Evolutionary conservation across 2,113 vertebrate species (phyloP).

Genomic region (Platanista minor): DNA sequence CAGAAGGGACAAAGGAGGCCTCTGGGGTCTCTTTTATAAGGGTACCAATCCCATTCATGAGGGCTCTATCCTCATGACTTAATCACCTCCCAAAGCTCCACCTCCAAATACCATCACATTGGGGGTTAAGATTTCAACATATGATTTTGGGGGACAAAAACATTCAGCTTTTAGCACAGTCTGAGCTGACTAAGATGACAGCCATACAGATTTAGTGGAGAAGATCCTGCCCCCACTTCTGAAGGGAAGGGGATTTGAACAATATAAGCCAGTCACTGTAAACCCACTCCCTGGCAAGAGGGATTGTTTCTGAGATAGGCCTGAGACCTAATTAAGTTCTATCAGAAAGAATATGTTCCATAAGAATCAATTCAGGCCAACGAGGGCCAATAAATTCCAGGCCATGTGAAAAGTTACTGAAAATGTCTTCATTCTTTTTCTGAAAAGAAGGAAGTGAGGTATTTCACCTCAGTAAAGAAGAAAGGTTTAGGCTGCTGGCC

Average conservation of each 20-base stretch:
- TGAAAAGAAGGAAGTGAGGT: neutral
- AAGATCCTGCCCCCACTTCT: neutral
- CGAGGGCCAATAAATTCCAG: neutral
- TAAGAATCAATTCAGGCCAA: neutral
- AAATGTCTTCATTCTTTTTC: neutral
- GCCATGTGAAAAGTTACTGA: neutral
- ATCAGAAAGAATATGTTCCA: neutral
- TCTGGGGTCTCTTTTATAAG: neutral
- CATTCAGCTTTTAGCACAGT: neutral
- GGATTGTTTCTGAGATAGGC: neutral
- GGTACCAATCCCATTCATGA: neutral
- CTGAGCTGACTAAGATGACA: neutral
- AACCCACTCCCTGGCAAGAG: neutral
- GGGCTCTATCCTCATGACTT: neutral
- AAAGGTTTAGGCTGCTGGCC: neutral
- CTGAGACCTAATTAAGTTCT: neutral
- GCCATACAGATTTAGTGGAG: neutral
- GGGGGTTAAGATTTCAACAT: neutral
- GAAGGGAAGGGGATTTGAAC: neutral
- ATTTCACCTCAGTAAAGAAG: neutral
- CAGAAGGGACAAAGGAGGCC: neutral
- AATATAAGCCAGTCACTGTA: neutral
- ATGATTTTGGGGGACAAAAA: neutral
- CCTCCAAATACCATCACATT: neutral
- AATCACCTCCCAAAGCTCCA: neutral